Base-by-base conservation (phyloP, 2,888 invertebrate genomes). In the Acrocyrtus sp. region DNA sequence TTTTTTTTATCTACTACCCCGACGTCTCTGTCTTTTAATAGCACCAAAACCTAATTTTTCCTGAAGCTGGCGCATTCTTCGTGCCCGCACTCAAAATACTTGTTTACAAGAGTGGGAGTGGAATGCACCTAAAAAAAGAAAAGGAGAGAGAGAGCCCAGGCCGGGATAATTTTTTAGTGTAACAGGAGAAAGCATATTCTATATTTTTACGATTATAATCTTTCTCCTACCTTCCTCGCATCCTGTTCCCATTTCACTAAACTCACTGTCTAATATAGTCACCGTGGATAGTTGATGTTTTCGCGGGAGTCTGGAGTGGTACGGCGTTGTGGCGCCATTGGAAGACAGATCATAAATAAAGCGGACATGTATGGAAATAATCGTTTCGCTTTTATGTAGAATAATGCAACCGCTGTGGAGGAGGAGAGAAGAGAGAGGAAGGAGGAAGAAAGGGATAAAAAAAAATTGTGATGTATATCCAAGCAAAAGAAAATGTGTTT, bases 271-370 rank as follows among this genome's bases (percentile, higher is more conserved):
- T n/a, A n/a, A n/a, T n/a, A n/a, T n/a, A n/a, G n/a, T n/a, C n/a
- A n/a, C n/a, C n/a, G n/a, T n/a, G n/a, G n/a, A n/a, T n/a, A n/a
- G n/a, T n/a, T n/a, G n/a, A n/a, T n/a, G n/a, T n/a, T n/a, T n/a
- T n/a, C n/a, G n/a, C n/a, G n/a, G n/a, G n/a, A n/a, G n/a, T n/a
- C n/a, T n/a, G n/a, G n/a, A 34, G 48, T 34, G 43, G 50, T 17
- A 27, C 53, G 60, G 29, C 60, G 34, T 53, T 54, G 60, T 72
- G 72, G 72, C 72, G 72, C 72, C 72, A 65, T 45, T 65, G 58
- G 29, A 57, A 65, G 72, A 72, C 72, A 72, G 72, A 65, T 72
- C 72, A 72, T 72, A 72, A 72, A 72, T 72, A 72, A 72, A 58
- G 54, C 34, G 65, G 60, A 65, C 72, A 65, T 65, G 48, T 47